Evolutionary conservation across 2,888 invertebrate genomes (phyloP), one percentile per base, ranked within the genome.

Genomic region (Trissolcus brochymenae): DNA sequence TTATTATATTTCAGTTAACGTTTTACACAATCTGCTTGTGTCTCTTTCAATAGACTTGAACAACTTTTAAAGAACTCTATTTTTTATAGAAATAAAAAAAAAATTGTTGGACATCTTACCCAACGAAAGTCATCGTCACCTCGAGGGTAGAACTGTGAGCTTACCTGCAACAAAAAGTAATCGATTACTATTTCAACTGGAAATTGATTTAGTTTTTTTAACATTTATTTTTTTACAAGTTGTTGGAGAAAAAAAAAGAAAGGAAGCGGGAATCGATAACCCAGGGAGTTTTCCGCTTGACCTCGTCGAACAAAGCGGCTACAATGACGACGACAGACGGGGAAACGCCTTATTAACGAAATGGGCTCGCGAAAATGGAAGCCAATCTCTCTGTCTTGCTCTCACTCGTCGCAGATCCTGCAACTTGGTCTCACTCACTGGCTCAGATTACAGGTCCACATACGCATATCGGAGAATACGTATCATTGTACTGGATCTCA

Each of bases 401-500:
- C 56, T 53, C 9, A 35, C 19, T 16, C 46, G 2, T 0, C 19
- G 19, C 64, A n/a, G 13, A 50, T 62, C 43, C 62, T 62, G 46
- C 51, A 50, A 46, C 51, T 51, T 41, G 29, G 43, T 50, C 56
- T 43, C 43, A 40, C 46, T 66, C 19, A 11, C 19, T 21, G 14
- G 49, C 29, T 43, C 74, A 71, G 19, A 77, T 67, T 76, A 60
- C 66, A 67, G 64, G 71, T 71, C 72, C 66, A 68, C 70, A 71
- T 59, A 79, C 64, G 80, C 70, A 76, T 73, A 81, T 78, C 59
- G 80, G 80, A 81, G 80, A 81, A 82, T 79, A 79, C 80, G 81
- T 87, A 88, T 87, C 86, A 84, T 85, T 87, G 85, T 84, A 81
- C 84, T 80, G 85, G 84, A 87, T 87, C 81, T 83, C 82, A 80